Evolutionary conservation across 2,888 invertebrate species (phyloP).

Genomic region (Cheilosia grossa): DNA sequence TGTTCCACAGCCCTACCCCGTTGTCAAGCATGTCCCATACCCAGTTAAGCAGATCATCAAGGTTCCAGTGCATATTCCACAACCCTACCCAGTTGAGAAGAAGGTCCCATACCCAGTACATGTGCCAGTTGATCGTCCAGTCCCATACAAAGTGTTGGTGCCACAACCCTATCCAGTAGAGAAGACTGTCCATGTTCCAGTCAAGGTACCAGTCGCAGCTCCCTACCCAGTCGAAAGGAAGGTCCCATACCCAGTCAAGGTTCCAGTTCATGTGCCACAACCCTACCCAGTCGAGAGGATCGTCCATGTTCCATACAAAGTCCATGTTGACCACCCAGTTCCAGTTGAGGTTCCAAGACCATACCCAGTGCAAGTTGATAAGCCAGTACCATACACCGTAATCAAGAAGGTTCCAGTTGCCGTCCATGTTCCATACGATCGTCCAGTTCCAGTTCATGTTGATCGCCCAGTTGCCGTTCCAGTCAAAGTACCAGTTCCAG

Average conservation of each 20-base stretch:
- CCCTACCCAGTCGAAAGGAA: slow-evolving; percentile 92
- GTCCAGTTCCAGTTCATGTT: slow-evolving; percentile 86
- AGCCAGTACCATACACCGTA: slow-evolving; percentile 86
- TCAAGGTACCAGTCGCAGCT: slow-evolving; percentile 90
- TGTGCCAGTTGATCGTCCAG: slow-evolving; percentile 90
- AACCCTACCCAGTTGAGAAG: slow-evolving; percentile 86
- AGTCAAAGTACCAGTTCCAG: slow-evolving; percentile 89
- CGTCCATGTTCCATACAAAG: slow-evolving; percentile 87
- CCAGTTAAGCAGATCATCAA: slow-evolving; percentile 90
- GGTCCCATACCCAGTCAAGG: slow-evolving; percentile 89
- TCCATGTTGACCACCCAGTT: slow-evolving; percentile 88
- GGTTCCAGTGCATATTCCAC: slow-evolving; percentile 89
- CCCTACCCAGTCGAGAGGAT: slow-evolving; percentile 86
- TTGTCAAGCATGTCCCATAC: slow-evolving; percentile 86
- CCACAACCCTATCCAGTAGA: slow-evolving; percentile 92
- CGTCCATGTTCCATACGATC: slow-evolving; percentile 85
- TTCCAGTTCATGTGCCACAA: slow-evolving; percentile 85
- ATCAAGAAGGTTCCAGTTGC: slow-evolving; percentile 86
- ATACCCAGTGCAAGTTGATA: slow-evolving; percentile 86
- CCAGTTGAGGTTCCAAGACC: slow-evolving; percentile 86
- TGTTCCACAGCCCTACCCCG: slow-evolving; percentile 88
- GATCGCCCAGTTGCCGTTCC: slow-evolving; percentile 87
- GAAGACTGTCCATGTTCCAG: slow-evolving; percentile 89
- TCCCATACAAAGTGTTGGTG: slow-evolving; percentile 86
- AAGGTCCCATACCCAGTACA: slow-evolving; percentile 86